phyloP scores from a whole-genome alignment of 2,888 invertebrate species.

The Drosophila paramelanica region DNA sequence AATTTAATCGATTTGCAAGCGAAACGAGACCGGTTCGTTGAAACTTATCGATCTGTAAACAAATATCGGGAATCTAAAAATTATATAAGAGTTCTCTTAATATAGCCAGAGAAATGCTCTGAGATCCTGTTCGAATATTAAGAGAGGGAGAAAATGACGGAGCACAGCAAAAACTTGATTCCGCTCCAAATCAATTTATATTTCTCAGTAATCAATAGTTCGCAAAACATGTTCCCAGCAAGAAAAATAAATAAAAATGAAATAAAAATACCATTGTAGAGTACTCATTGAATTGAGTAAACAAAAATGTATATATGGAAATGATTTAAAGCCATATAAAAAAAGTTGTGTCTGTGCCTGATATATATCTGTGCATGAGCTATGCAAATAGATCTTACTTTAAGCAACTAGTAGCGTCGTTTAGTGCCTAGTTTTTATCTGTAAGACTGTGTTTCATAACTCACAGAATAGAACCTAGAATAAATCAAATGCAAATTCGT shows the following conservation, averaged over 20 bases:
- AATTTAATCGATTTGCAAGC: slow-evolving; percentile 12
- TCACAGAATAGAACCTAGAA: neutral
- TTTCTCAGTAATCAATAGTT: slow-evolving; percentile 3
- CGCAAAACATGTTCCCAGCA: neutral
- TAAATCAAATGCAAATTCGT: slow-evolving; percentile 16
- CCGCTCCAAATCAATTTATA: slow-evolving; percentile 9
- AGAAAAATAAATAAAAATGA: neutral
- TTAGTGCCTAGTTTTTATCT: slow-evolving; percentile 11
- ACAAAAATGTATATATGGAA: slow-evolving; percentile 21
- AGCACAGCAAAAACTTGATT: slow-evolving; percentile 1
- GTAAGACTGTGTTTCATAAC: slow-evolving; percentile 10
- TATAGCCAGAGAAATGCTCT: neutral
- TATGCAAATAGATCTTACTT: slow-evolving; percentile 12
- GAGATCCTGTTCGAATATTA: neutral
- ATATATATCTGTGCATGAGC: neutral
- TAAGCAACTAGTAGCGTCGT: slow-evolving; percentile 3
- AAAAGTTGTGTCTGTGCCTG: neutral
- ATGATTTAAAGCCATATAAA: slow-evolving; percentile 13
- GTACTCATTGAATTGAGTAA: slow-evolving; percentile 17
- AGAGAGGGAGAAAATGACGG: neutral
- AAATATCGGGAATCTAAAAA: slow-evolving; percentile 5
- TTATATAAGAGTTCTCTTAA: slow-evolving; percentile 1
- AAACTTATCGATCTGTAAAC: neutral
- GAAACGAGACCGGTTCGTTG: slow-evolving; percentile 28
- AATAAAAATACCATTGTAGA: slow-evolving; percentile 2